Conservation (phyloP, 2,113 vertebrate genomes). For the Pholis gunnellus region DNA sequence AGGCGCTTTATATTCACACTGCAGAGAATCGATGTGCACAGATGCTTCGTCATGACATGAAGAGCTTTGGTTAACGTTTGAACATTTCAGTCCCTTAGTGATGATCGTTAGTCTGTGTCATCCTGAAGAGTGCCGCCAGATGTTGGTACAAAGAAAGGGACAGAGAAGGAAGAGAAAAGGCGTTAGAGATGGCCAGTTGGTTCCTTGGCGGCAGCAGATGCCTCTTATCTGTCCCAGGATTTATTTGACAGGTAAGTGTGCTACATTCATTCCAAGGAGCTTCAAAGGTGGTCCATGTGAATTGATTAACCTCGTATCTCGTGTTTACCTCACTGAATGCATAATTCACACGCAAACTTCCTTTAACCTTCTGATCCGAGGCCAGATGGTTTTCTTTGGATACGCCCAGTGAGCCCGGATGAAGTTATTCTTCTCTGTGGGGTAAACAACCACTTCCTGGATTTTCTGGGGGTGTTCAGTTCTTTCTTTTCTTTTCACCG, state of each 20-base stretch:
- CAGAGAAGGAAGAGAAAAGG: conserved; percentile 34
- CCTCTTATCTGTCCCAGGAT: conserved; percentile 56
- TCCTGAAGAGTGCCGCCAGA: conserved; percentile 49
- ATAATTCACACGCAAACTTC: conserved; percentile 60
- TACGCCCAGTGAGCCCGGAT: conserved; percentile 16
- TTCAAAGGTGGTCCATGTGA: conserved; percentile 62
- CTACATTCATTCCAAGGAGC: conserved; percentile 33
- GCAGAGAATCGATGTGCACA: conserved; percentile 45
- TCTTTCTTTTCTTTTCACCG: conserved; percentile 24
- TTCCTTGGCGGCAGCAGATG: conserved; percentile 54
- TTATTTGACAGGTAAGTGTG: conserved; percentile 64
- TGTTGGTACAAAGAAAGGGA: conserved; percentile 54
- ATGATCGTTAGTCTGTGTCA: conserved; percentile 40
- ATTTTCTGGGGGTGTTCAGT: conserved; percentile 22
- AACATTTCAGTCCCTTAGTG: conserved; percentile 45
- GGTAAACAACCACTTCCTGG: conserved; percentile 62
- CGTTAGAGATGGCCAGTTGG: conserved; percentile 33
- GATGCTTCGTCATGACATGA: conserved; percentile 44
- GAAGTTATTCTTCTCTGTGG: conserved; percentile 32
- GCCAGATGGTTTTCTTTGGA: conserved; percentile 41
- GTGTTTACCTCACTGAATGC: conserved; percentile 57
- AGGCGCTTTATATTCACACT: conserved; percentile 40
- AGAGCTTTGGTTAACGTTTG: conserved; percentile 53
- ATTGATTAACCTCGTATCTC: conserved; percentile 68
- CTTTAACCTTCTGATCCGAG: conserved; percentile 42